Percentiles rank a stretch among this genome's conserved stretches.
Conservation (phyloP, 2,113 vertebrate species). For the Panurus biarmicus region DNA sequence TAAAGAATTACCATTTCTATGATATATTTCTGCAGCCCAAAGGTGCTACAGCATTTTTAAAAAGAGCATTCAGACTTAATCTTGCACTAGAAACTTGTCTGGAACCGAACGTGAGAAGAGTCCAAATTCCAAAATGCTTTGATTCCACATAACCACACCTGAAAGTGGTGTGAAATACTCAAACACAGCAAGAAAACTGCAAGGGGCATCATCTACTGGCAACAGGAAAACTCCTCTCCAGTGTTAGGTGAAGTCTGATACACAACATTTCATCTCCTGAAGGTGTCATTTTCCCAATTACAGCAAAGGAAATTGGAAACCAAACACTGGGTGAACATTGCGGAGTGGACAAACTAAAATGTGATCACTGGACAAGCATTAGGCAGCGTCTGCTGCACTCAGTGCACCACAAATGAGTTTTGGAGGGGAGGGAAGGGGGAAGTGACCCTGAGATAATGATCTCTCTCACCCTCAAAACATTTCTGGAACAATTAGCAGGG, state of each 20-base stretch:
- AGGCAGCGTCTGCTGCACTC: background rate
- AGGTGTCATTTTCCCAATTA: background rate
- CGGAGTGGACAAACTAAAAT: background rate
- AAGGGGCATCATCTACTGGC: background rate
- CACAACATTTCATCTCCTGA: background rate
- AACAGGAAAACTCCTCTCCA: background rate
- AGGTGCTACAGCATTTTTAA: background rate
- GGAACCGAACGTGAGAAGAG: background rate
- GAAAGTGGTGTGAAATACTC: background rate
- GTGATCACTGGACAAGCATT: background rate
- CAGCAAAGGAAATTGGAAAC: slow-evolving; percentile 1
- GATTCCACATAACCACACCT: background rate
- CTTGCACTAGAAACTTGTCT: background rate
- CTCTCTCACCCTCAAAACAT: background rate
- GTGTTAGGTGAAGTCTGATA: background rate
- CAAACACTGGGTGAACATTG: background rate
- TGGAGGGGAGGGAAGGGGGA: background rate
- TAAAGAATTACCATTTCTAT: background rate
- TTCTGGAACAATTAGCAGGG: background rate
- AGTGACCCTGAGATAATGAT: background rate
- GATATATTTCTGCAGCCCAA: background rate
- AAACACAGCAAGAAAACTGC: background rate
- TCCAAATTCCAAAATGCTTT: background rate
- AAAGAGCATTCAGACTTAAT: background rate
- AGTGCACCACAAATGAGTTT: background rate